A percentile compares a stretch with the other conserved stretches of the same genome.
phyloP scores from a whole-genome alignment of 2,113 vertebrate genomes.

The Thalassarche chlororhynchos region DNA sequence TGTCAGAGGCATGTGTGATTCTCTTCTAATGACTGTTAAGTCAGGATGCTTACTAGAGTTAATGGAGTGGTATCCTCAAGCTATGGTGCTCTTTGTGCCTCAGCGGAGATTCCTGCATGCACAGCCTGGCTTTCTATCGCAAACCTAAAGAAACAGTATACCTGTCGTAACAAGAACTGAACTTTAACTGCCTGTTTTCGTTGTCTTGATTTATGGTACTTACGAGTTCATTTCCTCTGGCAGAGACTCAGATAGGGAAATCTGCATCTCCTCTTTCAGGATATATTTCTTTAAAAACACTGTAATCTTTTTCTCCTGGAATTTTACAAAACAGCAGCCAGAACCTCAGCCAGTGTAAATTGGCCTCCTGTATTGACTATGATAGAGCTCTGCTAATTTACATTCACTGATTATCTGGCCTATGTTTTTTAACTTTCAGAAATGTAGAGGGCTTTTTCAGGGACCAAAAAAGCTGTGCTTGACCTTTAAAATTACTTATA shows the following conservation, averaged over 20 bases:
- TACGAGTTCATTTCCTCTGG: neutral
- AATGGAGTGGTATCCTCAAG: neutral
- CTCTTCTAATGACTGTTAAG: neutral
- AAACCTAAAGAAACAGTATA: neutral
- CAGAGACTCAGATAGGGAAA: neutral
- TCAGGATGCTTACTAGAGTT: neutral
- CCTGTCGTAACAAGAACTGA: neutral
- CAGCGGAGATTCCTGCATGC: neutral
- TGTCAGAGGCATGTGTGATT: neutral
- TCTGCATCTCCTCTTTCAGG: conserved; percentile 10
- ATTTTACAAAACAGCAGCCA: neutral
- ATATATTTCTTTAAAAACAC: neutral
- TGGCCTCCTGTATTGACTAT: neutral
- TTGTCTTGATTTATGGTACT: conserved; percentile 11
- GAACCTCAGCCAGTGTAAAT: neutral
- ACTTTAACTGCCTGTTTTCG: neutral
- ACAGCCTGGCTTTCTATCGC: neutral
- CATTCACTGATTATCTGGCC: neutral
- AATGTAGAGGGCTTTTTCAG: neutral
- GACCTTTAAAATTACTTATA: conserved; percentile 46
- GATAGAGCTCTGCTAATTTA: neutral
- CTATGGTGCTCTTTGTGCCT: neutral
- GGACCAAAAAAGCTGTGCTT: neutral
- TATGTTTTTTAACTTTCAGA: neutral
- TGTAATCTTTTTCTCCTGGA: neutral